Evolutionary conservation across 2,888 invertebrate genomes (phyloP).

Genomic region (Ctena decussata): DNA sequence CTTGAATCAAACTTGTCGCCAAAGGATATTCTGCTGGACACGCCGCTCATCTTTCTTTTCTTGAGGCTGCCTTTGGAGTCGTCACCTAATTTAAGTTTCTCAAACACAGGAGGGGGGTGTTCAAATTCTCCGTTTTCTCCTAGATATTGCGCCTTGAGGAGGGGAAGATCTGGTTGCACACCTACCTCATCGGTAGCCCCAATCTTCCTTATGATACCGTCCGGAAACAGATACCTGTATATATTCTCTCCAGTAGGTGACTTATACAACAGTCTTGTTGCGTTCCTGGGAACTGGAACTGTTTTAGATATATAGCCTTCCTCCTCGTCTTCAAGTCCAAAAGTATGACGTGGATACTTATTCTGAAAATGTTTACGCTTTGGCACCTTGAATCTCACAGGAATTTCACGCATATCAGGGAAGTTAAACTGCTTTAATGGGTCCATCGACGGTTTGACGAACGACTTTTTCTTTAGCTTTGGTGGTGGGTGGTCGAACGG

Average conservation of each 20-base stretch:
- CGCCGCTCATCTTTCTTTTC: not conserved
- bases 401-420: slow-evolving; percentile 27
- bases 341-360: slow-evolving; percentile 50
- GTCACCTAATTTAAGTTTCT: not conserved
- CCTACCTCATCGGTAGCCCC: not conserved
- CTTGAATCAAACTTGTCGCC: not conserved
- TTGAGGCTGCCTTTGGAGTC: not conserved
- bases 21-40: too few species aligned
- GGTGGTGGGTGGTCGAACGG: slow-evolving; percentile 39
- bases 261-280: not conserved
- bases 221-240: not conserved
- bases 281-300: slow-evolving; percentile 42
- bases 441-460: slow-evolving; percentile 38
- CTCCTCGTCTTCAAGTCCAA: slow-evolving; percentile 39
- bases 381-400: slow-evolving; percentile 53
- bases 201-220: not conserved
- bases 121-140: not conserved
- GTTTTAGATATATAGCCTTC: slow-evolving; percentile 28
- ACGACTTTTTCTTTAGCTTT: not conserved
- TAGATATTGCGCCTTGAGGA: not conserved
- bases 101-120: not conserved
- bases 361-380: slow-evolving; percentile 52
- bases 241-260: not conserved
- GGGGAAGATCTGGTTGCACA: not conserved
- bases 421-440: slow-evolving; percentile 40